Base-by-base conservation (phyloP, 2,888 invertebrate genomes). In the Oasisia sp. region DNA sequence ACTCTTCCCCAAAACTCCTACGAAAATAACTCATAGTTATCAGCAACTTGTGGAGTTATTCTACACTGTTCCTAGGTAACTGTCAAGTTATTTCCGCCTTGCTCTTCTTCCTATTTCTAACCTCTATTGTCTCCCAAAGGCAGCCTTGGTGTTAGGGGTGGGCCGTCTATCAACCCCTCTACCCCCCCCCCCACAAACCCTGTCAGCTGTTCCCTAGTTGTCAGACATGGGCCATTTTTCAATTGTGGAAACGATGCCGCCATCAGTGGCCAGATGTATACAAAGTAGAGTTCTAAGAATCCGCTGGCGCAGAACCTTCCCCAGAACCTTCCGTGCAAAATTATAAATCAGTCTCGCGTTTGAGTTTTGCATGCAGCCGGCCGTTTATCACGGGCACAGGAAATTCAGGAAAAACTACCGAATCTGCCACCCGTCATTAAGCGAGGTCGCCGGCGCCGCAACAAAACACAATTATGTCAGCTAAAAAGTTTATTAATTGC, bases 401-500 rank as follows among this genome's bases (percentile, higher is more conserved):
- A 74, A 74, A 74, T 74, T n/a, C 27, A 19, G 74, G 74, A 74
- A 74, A 74, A 74, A 74, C 74, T 74, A 74, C 74, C 27, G 74
- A 74, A 74, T 27, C 74, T 27, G 27, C 27, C 50, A 50, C 12
- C 50, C 27, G n/a, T 74, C 74, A n/a, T 74, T 74, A 74, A 27
- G 14, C 27, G 14, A 7, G 14, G 50, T 8, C 50, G 50, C 50
- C 9, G 14, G 9, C 5, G 27, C 74, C 19, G n/a, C 7, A 74
- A 74, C 74, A 74, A 74, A 74, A 74, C 74, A 74, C 74, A 74
- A 74, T 74, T 74, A 74, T 74, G n/a, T 74, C 27, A 2, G 27
- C 74, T 74, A 74, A 74, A 74, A 74, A 74, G 74, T 74, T 74
- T 74, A 74, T 74, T 74, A 74, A 74, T 74, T 74, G n/a, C 74